Evolutionary conservation across 2,113 vertebrate species (phyloP).

Genomic region (Limanda limanda): DNA sequence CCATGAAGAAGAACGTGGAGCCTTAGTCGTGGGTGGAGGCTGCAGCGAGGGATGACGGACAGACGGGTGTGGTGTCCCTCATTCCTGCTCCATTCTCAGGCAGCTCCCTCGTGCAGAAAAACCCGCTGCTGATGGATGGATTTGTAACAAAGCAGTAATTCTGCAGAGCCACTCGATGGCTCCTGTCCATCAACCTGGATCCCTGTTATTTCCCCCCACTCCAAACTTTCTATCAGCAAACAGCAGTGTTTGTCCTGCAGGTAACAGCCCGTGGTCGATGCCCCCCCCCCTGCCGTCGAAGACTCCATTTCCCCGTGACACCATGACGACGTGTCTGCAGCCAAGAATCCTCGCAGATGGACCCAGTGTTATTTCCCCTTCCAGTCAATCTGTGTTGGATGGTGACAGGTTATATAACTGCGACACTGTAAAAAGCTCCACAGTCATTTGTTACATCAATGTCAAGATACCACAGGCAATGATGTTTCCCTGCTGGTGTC

Average conservation of each 20-base stretch:
- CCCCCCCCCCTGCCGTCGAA: conserved; percentile 38
- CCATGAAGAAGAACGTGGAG: background rate
- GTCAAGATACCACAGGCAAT: background rate
- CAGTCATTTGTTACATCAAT: conserved; percentile 25
- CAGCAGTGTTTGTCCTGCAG: conserved; percentile 27
- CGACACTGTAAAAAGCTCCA: conserved; percentile 3
- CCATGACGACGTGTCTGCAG: conserved; percentile 14
- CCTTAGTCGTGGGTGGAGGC: background rate
- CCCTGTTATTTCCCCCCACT: background rate
- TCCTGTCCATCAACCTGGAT: conserved; percentile 36
- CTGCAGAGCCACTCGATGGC: conserved; percentile 2
- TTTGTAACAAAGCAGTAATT: conserved; percentile 31
- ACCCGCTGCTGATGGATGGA: conserved; percentile 13
- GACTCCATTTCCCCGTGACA: conserved; percentile 51
- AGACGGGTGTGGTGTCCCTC: background rate
- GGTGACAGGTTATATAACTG: conserved; percentile 45
- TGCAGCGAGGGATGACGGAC: conserved; percentile 15
- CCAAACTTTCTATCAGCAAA: conserved; percentile 22
- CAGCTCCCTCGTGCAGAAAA: background rate
- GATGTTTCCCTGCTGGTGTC: background rate
- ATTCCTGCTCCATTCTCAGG: background rate
- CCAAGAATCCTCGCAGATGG: conserved; percentile 54
- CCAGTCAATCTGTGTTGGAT: conserved; percentile 45
- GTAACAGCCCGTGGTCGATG: conserved; percentile 49
- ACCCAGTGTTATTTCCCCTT: conserved; percentile 24